phyloP scores from a whole-genome alignment of 2,797 vertebrate genomes.

The Sebastes kiyomatsui region DNA sequence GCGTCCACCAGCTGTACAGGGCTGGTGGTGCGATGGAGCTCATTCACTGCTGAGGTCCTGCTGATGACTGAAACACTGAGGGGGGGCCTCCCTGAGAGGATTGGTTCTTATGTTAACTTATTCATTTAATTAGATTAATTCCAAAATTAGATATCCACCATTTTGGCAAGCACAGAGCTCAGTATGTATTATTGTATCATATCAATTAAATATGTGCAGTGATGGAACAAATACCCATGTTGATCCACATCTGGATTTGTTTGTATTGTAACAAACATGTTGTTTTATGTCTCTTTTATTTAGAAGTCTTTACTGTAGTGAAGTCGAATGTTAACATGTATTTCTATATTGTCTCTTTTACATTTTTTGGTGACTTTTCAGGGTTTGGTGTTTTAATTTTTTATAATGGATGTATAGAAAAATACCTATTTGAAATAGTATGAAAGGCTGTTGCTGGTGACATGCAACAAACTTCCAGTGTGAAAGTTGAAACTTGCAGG shows the following conservation, averaged over 20 bases:
- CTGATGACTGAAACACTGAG: neutral
- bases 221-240: neutral
- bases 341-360: neutral
- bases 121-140: conserved; percentile 5
- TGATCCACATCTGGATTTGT: neutral
- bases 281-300: neutral
- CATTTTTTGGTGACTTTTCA: neutral
- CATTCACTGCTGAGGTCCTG: neutral
- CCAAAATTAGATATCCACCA: neutral
- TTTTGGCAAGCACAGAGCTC: neutral
- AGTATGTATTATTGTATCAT: neutral
- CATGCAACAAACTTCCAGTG: neutral
- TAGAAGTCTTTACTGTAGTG: neutral
- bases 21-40: neutral
- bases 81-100: neutral
- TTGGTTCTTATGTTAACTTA: neutral
- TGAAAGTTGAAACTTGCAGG: neutral
- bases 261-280: neutral
- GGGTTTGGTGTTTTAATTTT: neutral
- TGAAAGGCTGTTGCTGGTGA: neutral
- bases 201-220: neutral
- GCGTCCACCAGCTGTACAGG: conserved; percentile 47
- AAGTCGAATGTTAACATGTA: neutral
- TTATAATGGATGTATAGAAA: neutral
- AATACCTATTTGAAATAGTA: neutral